Evolutionary conservation across 1,140 invertebrate genomes (phyloP), one percentile per base, ranked within the genome.

Genomic region (Pemphigus obesinymphae): DNA sequence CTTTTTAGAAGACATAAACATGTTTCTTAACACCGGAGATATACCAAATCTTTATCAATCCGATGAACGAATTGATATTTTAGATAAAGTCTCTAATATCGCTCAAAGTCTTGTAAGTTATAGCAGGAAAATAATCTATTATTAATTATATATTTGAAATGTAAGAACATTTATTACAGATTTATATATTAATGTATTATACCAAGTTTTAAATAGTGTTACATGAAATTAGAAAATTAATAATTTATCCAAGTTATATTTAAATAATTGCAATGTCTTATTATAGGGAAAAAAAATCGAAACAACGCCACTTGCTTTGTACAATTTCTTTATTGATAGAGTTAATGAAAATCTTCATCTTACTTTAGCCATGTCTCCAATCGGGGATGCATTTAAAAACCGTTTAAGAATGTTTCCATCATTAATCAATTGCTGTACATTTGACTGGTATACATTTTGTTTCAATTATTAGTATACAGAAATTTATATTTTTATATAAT

Each of bases 1-100:
- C 1, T 97, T 97, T 88, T 90, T 97, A 34, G 96, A 98, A 87
- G 96, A 98, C 86, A 93, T 98, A 53, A 97, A 95, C 87, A 96
- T 96, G 89, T 89, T 99, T 80, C 88, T 99, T 50, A 97, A 97
- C 86, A 95, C 95, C 0, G 95, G 94, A 13, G 96, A 98, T 87
- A 92, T 98, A 58, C 95, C 96, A 7, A 96, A 97, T 88, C 88
- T 98, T 29, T 98, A 95, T 87, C 90, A 91, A 15, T 88, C 92
- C 40, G 97, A 98, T 83, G 97, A 98, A 86, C 97, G 96, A 87
- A 93, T 93, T 20, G 93, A 96, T 85, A 97, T 98, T 85, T 89
- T 97, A 84, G 96, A 98, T 85, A 96, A 95, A 87, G 97, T 97
- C 93, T 92, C 93, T 84, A 89, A 88, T 45, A 89, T 91, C 15